These are phyloP conservation scores for Mechanitis mazaeus DNA, from an alignment of 2,888 invertebrate genomes.

Conservation along the genomic window DNA sequence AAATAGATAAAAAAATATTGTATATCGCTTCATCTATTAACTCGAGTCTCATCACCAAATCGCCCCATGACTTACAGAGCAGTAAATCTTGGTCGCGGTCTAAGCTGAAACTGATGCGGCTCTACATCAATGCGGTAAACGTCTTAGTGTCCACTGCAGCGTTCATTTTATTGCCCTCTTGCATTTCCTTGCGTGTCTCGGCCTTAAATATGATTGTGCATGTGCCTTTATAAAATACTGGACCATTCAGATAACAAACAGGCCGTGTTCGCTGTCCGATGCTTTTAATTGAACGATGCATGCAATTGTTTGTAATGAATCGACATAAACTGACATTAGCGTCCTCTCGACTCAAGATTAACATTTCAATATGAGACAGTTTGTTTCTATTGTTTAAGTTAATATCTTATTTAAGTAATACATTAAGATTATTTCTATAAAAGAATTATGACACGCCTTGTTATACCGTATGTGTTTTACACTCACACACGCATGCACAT, in stretches of 20 bases:
- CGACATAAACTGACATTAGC: conserved; percentile 26
- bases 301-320: conserved; percentile 26
- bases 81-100: conserved; percentile 54
- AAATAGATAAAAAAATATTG: not conserved
- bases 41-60: conserved; percentile 29
- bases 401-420: too few species aligned
- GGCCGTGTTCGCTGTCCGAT: conserved; percentile 34
- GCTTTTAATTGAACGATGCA: conserved; percentile 35
- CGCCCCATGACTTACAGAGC: conserved; percentile 46
- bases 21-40: conserved; percentile 18
- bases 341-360: conserved; percentile 13
- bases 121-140: conserved; percentile 57
- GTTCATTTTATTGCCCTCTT: conserved; percentile 39
- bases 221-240: conserved; percentile 35
- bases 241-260: conserved; percentile 34
- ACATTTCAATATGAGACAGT: conserved; percentile 11
- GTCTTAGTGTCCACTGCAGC: conserved; percentile 48
- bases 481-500: not conserved
- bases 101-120: conserved; percentile 59
- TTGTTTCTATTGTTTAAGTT: not conserved
- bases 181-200: conserved; percentile 38
- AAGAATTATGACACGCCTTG: too few species aligned
- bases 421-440: too few species aligned
- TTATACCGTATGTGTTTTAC: too few species aligned
- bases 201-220: conserved; percentile 39